Evolutionary conservation across 2,888 invertebrate species (phyloP).

Genomic region (Girardia tigrina): DNA sequence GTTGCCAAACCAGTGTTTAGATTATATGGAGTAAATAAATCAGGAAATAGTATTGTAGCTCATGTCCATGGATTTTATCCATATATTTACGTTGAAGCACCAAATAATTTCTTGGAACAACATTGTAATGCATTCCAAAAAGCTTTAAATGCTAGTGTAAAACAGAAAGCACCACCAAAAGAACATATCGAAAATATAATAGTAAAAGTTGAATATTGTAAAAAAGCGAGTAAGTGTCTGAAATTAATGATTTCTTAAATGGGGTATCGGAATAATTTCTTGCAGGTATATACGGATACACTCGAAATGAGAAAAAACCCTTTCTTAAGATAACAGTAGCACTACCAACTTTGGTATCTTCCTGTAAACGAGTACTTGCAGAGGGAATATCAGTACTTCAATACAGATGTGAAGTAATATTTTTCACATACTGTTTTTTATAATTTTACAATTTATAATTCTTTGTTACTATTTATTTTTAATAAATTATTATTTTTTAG

Average conservation of each 20-base stretch:
- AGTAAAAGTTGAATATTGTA: neutral
- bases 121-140: conserved; percentile 19
- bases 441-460: too few relatives aligned
- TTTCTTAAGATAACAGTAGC: neutral
- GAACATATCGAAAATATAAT: neutral
- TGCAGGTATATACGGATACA: conserved; percentile 52
- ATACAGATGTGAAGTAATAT: neutral
- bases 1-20: conserved; percentile 63
- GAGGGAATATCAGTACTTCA: neutral
- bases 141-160: neutral
- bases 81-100: conserved; percentile 80
- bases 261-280: too few relatives aligned
- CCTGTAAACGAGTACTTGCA: neutral
- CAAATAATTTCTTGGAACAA: conserved; percentile 59
- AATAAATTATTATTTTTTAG: too few relatives aligned
- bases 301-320: neutral
- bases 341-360: neutral
- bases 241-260: too few relatives aligned
- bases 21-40: conserved; percentile 54
- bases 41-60: conserved; percentile 87
- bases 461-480: too few relatives aligned
- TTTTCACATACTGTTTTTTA: too few relatives aligned
- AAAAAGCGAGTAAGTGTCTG: neutral
- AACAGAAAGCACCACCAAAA: neutral
- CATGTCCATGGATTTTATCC: conserved; percentile 93